Evolutionary conservation across 2,888 invertebrate species (phyloP), one percentile per base, ranked within the genome.

Genomic region (Caenorhabditis sp.): DNA sequence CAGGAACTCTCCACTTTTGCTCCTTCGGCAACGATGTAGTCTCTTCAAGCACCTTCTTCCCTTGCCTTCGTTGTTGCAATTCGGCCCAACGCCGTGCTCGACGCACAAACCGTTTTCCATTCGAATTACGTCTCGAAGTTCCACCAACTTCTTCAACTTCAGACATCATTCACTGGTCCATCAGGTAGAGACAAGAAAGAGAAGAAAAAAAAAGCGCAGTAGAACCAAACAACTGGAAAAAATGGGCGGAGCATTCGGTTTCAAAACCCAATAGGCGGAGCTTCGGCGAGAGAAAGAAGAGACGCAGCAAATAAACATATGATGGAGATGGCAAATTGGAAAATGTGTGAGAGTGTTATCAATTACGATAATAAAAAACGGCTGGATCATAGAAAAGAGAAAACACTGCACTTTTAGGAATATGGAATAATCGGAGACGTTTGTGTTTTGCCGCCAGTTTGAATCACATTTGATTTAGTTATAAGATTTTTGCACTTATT

Each of bases 41-140:
- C 2, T 63, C 63, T 21, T 71, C 71, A 43, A 65, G 61, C 49
- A 27, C 58, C 60, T 68, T 59, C 14, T 61, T 61, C 50, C 54
- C 68, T 26, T 74, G 72, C 20, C 81, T 56, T 17, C 70, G 62
- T 49, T 81, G 77, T 31, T 81, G 83, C 43, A 83, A 53, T 49
- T 78, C 82, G 1, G 80, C 80, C 83, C 83, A 83, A 58, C 83
- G 66, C 61, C 82, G 70, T 20, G 83, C 83, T 36, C 83, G 75
- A 49, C 69, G 74, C 25, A 65, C 80, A 66, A 80, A 83, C 53
- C 79, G 91, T 90, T 43, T 93, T 93, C 89, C 93, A 93, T 82
- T 93, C 91, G 66, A 64, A 52, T 78, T 75, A 36, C 68, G 60
- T 58, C 64, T 70, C 27, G 59, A 49, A 23, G 25, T 38, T 38